phyloP scores from a whole-genome alignment of 2,113 vertebrate genomes.

The Brevimyrus niger region DNA sequence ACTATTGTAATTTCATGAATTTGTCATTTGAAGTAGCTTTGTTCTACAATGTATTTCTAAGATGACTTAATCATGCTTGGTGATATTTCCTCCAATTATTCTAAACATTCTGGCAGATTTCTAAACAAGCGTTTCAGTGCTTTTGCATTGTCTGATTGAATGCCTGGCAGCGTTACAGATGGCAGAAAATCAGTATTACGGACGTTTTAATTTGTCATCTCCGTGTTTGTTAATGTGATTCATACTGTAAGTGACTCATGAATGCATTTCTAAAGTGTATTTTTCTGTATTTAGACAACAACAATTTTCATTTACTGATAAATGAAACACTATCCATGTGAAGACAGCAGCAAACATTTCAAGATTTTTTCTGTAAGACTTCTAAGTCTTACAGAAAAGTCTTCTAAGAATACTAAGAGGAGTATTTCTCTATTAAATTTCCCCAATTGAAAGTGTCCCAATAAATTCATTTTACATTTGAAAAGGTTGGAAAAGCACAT shows the following conservation, averaged over 20 bases:
- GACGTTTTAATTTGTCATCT: neutral
- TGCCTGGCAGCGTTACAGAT: neutral
- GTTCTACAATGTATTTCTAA: neutral
- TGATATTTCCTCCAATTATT: neutral
- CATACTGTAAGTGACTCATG: neutral
- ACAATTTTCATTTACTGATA: neutral
- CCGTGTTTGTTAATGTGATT: constrained; percentile 1
- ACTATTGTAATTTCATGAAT: neutral
- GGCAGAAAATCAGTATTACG: neutral
- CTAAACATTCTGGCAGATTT: neutral
- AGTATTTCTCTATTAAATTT: neutral
- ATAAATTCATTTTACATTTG: neutral
- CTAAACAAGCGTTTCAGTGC: neutral
- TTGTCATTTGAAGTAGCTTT: neutral
- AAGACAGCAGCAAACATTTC: neutral
- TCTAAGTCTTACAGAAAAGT: too few species aligned
- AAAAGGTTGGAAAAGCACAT: neutral
- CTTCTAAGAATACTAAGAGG: too few species aligned
- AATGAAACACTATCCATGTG: neutral
- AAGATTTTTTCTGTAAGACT: neutral
- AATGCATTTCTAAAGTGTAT: neutral
- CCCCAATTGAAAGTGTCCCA: neutral
- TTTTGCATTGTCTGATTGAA: neutral
- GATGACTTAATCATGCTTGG: neutral
- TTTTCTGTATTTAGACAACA: neutral